phyloP scores from a whole-genome alignment of 2,888 invertebrate species.

The Pollenia griseotomentosa region DNA sequence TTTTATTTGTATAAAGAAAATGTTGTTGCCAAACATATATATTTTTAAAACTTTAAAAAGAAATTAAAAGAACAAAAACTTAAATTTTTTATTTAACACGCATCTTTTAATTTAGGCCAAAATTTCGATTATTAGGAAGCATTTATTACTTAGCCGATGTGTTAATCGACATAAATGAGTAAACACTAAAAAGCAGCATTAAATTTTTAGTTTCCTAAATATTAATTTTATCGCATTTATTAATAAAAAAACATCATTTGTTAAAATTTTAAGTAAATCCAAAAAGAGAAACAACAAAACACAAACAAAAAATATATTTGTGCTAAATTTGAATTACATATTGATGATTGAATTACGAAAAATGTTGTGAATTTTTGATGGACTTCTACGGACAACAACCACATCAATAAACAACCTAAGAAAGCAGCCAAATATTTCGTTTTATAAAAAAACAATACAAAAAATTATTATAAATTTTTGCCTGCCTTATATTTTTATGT shows the following conservation, averaged over 20 bases:
- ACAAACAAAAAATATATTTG: constrained; percentile 52
- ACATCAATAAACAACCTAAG: constrained; percentile 22
- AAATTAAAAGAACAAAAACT: too few relatives aligned
- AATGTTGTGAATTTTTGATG: constrained; percentile 20
- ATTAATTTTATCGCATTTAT: not conserved
- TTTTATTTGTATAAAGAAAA: too few relatives aligned
- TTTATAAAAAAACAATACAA: constrained; percentile 11
- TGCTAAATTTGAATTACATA: constrained; percentile 60
- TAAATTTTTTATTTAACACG: too few relatives aligned
- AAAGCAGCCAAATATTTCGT: constrained; percentile 34
- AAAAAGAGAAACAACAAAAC: constrained; percentile 1
- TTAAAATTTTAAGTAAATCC: not conserved
- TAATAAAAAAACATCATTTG: too few relatives aligned
- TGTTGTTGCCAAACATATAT: too few relatives aligned
- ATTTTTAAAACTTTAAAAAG: too few relatives aligned
- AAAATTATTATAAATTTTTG: constrained; percentile 20
- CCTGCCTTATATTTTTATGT: constrained; percentile 35
- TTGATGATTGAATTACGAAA: constrained; percentile 56
- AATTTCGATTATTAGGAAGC: not conserved
- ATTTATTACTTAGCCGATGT: not conserved
- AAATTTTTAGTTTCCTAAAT: not conserved
- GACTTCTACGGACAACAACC: constrained; percentile 40
- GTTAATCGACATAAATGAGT: constrained; percentile 2
- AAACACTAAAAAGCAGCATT: not conserved
- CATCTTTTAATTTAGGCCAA: not conserved